Base-by-base conservation (phyloP, 1,140 invertebrate species). In the Drosophila ohnishii region DNA sequence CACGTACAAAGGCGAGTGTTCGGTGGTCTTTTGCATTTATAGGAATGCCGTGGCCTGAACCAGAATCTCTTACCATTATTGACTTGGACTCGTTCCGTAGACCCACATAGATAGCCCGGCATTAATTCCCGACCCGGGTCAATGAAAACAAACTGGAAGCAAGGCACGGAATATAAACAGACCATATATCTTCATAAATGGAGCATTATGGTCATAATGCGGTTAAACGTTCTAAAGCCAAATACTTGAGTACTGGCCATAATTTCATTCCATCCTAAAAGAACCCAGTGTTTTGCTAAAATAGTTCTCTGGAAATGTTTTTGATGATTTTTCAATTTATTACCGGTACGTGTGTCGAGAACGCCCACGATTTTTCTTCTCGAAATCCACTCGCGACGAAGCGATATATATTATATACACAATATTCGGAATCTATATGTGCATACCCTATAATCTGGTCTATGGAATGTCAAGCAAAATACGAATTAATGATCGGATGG, bases 381-480 rank as follows among this genome's bases (percentile, higher is more conserved):
- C 39, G 13, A 66, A 69, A 69, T 69, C 66, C 64, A 70, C 40
- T 70, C 32, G 22, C 19, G 16, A 13, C 13, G 7, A 57, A 32
- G 45, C 11, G 13, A 22, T 50, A 62, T 59, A 70, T 59, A 47
- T 40, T 50, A 62, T 59, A 71, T 59, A 47, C 45, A 42, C 7
- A 53, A 19, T 47, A 51, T 71, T 45, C 35, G 28, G 48, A 35
- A 44, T 22, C 40, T 51, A 62, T 62, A 44, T 47, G 28, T 62
- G 40, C 2, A 50, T 28, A 57, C 39, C 47, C 74, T 59, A 35
- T 70, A 67, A 65, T 48, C 51, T 57, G 58, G 32, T 66, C 40
- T 63, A 78, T 86, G 82, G 82, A 86, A 86, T 85, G 74, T 81
- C 74, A 78, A 85, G 80, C 58, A 75, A 78, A 75, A 86, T 69